A percentile compares a stretch with the other conserved stretches of the same genome.
Conservation (phyloP, 2,888 invertebrate genomes). For the Aporophyla lueneburgensis region DNA sequence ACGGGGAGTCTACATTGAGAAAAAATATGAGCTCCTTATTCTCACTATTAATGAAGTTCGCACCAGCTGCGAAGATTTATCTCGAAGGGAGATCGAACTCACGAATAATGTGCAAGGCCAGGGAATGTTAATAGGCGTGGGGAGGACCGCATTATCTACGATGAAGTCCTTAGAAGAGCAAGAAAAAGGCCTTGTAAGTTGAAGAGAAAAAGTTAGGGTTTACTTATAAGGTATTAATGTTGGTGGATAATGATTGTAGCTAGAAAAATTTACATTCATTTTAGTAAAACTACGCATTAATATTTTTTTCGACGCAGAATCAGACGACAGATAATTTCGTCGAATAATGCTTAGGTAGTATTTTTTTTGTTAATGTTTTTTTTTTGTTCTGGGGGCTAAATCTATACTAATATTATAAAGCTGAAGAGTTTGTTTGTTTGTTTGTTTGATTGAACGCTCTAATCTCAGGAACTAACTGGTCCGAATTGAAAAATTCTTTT, state of each 20-base stretch:
- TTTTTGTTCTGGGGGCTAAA: too few species aligned
- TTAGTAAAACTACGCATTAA: too few species aligned
- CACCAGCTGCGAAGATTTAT: constrained; percentile 63
- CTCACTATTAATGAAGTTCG: constrained; percentile 63
- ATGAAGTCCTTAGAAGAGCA: constrained; percentile 38
- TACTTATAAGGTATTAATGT: background rate
- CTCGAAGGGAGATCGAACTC: constrained; percentile 52
- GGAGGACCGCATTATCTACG: constrained; percentile 59
- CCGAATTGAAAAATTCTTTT: too few species aligned
- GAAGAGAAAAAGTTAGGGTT: background rate
- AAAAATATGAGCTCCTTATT: constrained; percentile 55
- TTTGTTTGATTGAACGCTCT: too few species aligned
- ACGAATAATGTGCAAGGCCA: constrained; percentile 62
- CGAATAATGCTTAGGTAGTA: background rate
- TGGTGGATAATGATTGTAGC: background rate
- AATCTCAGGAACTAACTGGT: too few species aligned
- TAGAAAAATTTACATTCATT: background rate
- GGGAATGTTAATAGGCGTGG: constrained; percentile 68
- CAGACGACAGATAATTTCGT: too few species aligned
- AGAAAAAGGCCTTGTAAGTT: constrained; percentile 29
- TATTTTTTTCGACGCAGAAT: too few species aligned
- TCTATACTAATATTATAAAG: too few species aligned
- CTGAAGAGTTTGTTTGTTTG: too few species aligned
- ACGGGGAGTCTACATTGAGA: constrained; percentile 22
- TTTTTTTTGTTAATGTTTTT: too few species aligned